Conservation (phyloP, 2,888 invertebrate genomes). For the Macrophya annulata region DNA sequence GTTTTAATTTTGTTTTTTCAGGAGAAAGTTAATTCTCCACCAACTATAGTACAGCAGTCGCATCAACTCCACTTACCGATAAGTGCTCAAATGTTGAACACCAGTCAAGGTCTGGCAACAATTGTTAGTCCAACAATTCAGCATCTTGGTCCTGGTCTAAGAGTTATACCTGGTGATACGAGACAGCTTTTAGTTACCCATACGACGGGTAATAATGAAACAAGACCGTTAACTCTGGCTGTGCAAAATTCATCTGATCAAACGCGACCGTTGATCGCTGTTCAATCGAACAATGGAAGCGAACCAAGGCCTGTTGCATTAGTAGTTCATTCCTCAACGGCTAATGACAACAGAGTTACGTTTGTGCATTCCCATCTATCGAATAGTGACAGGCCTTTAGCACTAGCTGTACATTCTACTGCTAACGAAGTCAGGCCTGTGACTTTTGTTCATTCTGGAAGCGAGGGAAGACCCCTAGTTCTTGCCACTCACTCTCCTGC, state of each 20-base stretch:
- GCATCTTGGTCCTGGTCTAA: slow-evolving; percentile 74
- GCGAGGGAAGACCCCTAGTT: slow-evolving; percentile 75
- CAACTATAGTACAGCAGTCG: slow-evolving; percentile 71
- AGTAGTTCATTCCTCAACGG: slow-evolving; percentile 76
- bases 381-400: slow-evolving; percentile 76
- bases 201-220: slow-evolving; percentile 73
- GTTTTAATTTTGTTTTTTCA: slow-evolving; percentile 52
- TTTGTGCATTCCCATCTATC: slow-evolving; percentile 77
- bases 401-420: slow-evolving; percentile 77
- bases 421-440: slow-evolving; percentile 76
- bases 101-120: slow-evolving; percentile 76
- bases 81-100: slow-evolving; percentile 76
- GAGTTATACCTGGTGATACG: slow-evolving; percentile 77
- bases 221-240: slow-evolving; percentile 73
- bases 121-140: slow-evolving; percentile 76
- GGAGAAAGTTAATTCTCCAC: slow-evolving; percentile 74
- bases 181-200: slow-evolving; percentile 76
- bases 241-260: slow-evolving; percentile 74
- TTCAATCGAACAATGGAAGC: slow-evolving; percentile 74
- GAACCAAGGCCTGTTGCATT: slow-evolving; percentile 77
- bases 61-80: slow-evolving; percentile 77
- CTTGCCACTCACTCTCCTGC: slow-evolving; percentile 75
- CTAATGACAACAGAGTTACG: slow-evolving; percentile 77
- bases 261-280: slow-evolving; percentile 69
- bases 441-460: slow-evolving; percentile 76